Conservation (phyloP, 2,888 invertebrate genomes). For the Monopis laevigella region DNA sequence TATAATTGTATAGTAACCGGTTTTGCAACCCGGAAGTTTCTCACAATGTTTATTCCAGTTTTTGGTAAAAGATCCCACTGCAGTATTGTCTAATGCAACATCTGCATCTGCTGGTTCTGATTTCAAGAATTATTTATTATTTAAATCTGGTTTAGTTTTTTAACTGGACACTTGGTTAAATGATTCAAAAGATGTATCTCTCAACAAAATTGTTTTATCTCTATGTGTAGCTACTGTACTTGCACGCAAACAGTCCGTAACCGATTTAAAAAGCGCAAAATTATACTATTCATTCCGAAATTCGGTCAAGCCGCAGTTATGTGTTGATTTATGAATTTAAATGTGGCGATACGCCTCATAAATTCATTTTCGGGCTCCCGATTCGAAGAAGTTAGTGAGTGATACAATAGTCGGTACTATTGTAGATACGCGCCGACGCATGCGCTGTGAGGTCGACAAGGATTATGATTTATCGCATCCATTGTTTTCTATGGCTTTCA, state of each 20-base stretch:
- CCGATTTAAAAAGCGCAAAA: conserved; percentile 32
- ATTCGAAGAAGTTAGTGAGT: conserved; percentile 28
- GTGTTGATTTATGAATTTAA: conserved; percentile 29
- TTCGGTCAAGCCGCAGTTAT: conserved; percentile 9
- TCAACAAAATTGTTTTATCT: no score
- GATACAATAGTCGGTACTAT: conserved; percentile 26
- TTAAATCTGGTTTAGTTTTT: no score
- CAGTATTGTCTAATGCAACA: conserved; percentile 1
- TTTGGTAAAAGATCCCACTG: conserved; percentile 9
- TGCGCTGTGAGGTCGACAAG: conserved; percentile 15
- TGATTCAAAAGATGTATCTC: no score
- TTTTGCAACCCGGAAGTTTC: conserved; percentile 49
- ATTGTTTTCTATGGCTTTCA: conserved; percentile 7
- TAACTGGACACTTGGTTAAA: no score
- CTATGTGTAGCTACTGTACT: no score
- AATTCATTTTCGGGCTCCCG: conserved; percentile 44
- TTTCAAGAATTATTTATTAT: no score
- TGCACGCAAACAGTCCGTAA: conserved; percentile 34
- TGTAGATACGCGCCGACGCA: conserved; percentile 37
- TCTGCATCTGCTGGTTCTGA: no score
- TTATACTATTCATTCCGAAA: conserved; percentile 10
- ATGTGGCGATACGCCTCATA: conserved; percentile 48
- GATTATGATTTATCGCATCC: conserved; percentile 3
- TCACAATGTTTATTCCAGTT: conserved; percentile 25
- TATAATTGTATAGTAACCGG: no score